A percentile compares a stretch with the other conserved stretches of the same genome.
Evolutionary conservation across 1,140 invertebrate species (phyloP).

Genomic region (Leptoteleia sp.): DNA sequence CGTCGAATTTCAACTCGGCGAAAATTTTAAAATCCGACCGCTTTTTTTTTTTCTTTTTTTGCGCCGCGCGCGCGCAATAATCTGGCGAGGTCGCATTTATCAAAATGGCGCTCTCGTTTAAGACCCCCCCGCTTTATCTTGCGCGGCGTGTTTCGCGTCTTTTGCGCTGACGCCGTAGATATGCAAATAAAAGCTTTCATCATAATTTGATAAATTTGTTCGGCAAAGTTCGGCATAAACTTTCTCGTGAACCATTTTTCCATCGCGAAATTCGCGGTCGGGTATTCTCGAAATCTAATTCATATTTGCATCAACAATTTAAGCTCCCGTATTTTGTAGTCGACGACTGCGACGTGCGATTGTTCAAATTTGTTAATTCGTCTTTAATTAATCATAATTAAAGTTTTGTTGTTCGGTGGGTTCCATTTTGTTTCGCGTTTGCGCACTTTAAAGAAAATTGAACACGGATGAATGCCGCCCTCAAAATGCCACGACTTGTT

Average conservation of each 20-base stretch:
- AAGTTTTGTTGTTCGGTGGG: no score
- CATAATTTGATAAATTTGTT: constrained; percentile 65
- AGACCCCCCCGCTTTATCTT: constrained; percentile 41
- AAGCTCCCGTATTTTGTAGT: background rate
- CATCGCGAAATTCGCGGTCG: constrained; percentile 12
- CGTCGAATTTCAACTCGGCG: no score
- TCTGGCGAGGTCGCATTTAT: constrained; percentile 53
- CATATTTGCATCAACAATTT: constrained; percentile 24
- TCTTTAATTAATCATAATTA: no score
- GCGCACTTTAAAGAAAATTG: no score
- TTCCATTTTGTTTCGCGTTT: no score
- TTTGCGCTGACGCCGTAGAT: constrained; percentile 52
- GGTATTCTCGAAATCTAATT: constrained; percentile 26
- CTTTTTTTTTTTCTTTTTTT: no score
- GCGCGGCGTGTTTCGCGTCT: constrained; percentile 55
- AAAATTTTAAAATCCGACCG: constrained; percentile 50
- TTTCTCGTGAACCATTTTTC: constrained; percentile 23
- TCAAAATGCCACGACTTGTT: no score
- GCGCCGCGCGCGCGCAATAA: constrained; percentile 40
- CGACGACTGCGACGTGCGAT: background rate
- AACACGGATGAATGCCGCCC: no score
- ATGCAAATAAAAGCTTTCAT: constrained; percentile 66
- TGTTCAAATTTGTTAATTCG: no score
- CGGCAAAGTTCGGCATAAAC: constrained; percentile 29
- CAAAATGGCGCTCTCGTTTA: constrained; percentile 50